Conservation (phyloP, 2,888 invertebrate species). For the Drosophila merina region DNA sequence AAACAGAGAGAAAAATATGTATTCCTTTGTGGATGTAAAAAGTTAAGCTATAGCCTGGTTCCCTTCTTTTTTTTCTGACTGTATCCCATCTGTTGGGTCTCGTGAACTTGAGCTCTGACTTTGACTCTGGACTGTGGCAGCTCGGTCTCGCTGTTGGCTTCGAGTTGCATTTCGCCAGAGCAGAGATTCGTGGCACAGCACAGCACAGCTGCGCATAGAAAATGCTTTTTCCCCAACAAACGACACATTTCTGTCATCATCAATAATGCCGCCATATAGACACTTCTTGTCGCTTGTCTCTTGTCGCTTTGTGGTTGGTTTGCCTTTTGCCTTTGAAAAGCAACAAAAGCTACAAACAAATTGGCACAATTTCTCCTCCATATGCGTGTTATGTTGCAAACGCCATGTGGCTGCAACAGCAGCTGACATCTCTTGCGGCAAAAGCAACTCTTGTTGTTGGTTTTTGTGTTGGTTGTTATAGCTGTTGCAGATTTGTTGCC, state of each 20-base stretch:
- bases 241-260: conserved; percentile 80
- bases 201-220: conserved; percentile 44
- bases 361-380: conserved; percentile 77
- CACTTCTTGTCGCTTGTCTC: conserved; percentile 36
- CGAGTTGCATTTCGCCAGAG: conserved; percentile 15
- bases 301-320: conserved; percentile 40
- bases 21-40: too few species aligned
- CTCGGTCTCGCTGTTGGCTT: conserved; percentile 36
- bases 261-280: conserved; percentile 75
- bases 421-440: conserved; percentile 53
- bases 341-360: conserved; percentile 58
- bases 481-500: conserved; percentile 57
- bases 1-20: conserved; percentile 15
- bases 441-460: conserved; percentile 26
- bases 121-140: conserved; percentile 5
- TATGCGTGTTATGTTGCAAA: conserved; percentile 69
- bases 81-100: conserved; percentile 2
- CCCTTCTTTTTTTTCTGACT: neutral
- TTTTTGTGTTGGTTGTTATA: conserved; percentile 7
- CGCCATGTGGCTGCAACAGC: conserved; percentile 49
- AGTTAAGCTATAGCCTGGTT: too few species aligned
- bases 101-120: conserved; percentile 57
- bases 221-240: conserved; percentile 47
- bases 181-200: neutral
- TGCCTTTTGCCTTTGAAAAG: conserved; percentile 41